Conservation (phyloP, 1,140 invertebrate species). For the Brachionus asplanchnoidis region DNA sequence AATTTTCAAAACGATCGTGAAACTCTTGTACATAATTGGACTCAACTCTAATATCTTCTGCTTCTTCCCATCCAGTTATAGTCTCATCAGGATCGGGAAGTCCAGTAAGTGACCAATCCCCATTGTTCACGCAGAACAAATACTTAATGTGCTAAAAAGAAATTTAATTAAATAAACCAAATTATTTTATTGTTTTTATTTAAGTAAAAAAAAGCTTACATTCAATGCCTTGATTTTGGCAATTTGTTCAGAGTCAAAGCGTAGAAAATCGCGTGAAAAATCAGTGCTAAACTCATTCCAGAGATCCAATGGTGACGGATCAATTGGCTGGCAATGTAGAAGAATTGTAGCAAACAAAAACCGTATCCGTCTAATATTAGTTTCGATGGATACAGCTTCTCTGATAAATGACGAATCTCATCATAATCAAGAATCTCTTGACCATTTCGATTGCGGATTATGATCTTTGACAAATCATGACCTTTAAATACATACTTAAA, state of each 20-base stretch:
- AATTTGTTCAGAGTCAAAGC: neutral
- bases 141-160: conserved; percentile 1
- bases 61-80: neutral
- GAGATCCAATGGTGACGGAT: neutral
- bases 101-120: neutral
- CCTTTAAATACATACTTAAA: conserved; percentile 54
- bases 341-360: neutral
- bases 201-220: neutral
- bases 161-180: neutral
- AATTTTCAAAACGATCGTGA: neutral
- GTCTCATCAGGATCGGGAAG: neutral
- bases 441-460: neutral
- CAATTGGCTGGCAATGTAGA: neutral
- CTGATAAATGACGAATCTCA: neutral
- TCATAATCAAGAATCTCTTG: neutral
- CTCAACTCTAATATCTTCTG: neutral
- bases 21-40: neutral
- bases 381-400: neutral
- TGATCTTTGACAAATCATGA: conserved; percentile 41
- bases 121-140: neutral
- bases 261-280: neutral
- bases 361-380: neutral
- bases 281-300: neutral
- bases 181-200: neutral
- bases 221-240: neutral